Evolutionary conservation across 1,140 invertebrate species (phyloP).

Genomic region (Eupristina koningsbergeri): DNA sequence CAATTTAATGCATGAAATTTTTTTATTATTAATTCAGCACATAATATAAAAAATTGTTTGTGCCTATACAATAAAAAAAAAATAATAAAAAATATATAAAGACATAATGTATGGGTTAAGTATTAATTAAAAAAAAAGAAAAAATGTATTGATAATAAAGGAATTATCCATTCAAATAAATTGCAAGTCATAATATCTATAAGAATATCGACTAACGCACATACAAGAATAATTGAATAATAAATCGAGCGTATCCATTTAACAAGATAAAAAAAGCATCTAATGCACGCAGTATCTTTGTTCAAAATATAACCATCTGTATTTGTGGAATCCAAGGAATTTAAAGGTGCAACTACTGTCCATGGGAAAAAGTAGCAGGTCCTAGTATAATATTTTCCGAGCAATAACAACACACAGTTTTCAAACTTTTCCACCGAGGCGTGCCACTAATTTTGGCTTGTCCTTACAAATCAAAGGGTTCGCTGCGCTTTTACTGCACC

Average conservation of each 20-base stretch:
- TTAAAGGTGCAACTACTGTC: conserved; percentile 53
- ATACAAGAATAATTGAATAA: no score
- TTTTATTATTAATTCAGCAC: no score
- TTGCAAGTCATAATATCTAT: no score
- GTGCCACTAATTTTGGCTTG: conserved; percentile 70
- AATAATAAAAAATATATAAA: no score
- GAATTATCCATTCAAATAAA: no score
- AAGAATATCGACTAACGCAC: no score
- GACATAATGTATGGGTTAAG: no score
- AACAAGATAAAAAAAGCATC: background rate
- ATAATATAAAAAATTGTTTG: no score
- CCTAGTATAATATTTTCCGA: conserved; percentile 62
- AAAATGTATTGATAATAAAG: no score
- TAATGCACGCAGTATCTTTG: background rate
- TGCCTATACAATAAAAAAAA: no score
- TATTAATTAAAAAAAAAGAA: no score
- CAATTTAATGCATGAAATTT: no score
- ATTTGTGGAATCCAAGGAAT: conserved; percentile 61
- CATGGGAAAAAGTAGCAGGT: conserved; percentile 42
- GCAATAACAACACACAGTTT: background rate
- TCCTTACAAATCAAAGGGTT: conserved; percentile 73
- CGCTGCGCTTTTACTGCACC: conserved; percentile 61
- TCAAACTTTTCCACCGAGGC: conserved; percentile 56
- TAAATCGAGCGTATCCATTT: background rate
- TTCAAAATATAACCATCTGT: conserved; percentile 55